These are phyloP conservation scores for Aphodius granarius DNA, from an alignment of 2,888 invertebrate genomes.

Conservation along the genomic window DNA sequence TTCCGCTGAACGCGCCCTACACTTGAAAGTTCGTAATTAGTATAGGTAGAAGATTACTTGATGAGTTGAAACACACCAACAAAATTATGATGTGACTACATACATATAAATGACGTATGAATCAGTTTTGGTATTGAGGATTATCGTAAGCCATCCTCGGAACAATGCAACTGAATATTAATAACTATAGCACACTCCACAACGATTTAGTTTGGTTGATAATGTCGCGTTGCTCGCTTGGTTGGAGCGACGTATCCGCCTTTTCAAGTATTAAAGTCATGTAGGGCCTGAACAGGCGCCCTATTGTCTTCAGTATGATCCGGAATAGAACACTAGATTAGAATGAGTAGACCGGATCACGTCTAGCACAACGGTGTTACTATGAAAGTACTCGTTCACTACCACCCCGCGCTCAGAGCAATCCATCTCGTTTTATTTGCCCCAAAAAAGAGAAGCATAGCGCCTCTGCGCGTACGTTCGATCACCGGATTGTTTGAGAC, in stretches of 20 bases:
- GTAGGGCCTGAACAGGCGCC: not conserved
- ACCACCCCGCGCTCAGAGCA: no score
- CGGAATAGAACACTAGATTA: not conserved
- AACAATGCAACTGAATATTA: not conserved
- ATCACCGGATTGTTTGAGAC: no score
- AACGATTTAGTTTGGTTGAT: not conserved
- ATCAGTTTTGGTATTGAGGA: not conserved
- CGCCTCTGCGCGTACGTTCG: no score
- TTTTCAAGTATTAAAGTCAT: not conserved
- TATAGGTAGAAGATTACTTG: no score
- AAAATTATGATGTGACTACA: no score
- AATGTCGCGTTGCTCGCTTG: not conserved
- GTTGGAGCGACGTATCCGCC: not conserved
- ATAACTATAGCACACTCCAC: not conserved
- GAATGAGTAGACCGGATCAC: not conserved
- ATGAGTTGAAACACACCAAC: no score
- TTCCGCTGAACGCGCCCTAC: no score
- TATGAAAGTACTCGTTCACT: no score
- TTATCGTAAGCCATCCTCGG: not conserved
- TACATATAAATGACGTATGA: not conserved
- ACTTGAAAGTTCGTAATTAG: no score
- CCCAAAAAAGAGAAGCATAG: no score
- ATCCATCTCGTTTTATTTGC: no score
- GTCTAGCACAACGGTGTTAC: not conserved
- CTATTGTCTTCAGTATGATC: not conserved